Base-by-base conservation (phyloP, 2,113 vertebrate species). In the Mustelus asterias region DNA sequence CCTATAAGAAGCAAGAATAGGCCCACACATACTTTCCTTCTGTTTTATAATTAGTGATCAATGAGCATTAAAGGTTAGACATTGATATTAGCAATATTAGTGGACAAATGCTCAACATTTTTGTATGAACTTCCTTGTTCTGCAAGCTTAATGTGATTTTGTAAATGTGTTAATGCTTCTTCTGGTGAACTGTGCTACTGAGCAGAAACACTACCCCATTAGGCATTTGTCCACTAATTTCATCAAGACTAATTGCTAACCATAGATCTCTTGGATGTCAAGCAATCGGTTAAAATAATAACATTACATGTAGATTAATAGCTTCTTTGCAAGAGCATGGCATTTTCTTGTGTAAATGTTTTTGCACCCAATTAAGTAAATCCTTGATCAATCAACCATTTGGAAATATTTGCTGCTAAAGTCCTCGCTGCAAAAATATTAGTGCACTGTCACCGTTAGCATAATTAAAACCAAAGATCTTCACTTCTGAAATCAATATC, bases 381-480 rank as follows among this genome's bases (percentile, higher is more conserved):
- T 29, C 69, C 41, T 33, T 76, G 26, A 33, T 72, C 72, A 72
- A 95, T 95, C 94, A 48, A 54, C 41, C 67, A 72, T 72, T 9
- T 48, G 24, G 41, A 72, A 33, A 76, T 72, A 70, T 72, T 95
- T 72, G 37, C 67, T 72, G 37, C 20, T 94, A 67, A 95, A 76
- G 1, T 33, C 26, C 3, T 95, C 11, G 26, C 37, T 95, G 48
- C 26, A 18, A 76, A 95, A 95, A 72, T 54, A 95, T 95, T 95
- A 95, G 69, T 76, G 44, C 69, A 69, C 10, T 44, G 67, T 41
- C 67, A 76, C 70, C 44, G 3, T 11, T 72, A 48, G 65, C 13
- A 54, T 76, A 95, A 95, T 95, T 76, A 72, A 95, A 72, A 95
- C 44, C 5, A 95, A 72, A 95, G 58, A 26, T 33, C 88, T 90